Conservation (phyloP, 2,888 invertebrate genomes). For the Caenorhabditis doughertyi region DNA sequence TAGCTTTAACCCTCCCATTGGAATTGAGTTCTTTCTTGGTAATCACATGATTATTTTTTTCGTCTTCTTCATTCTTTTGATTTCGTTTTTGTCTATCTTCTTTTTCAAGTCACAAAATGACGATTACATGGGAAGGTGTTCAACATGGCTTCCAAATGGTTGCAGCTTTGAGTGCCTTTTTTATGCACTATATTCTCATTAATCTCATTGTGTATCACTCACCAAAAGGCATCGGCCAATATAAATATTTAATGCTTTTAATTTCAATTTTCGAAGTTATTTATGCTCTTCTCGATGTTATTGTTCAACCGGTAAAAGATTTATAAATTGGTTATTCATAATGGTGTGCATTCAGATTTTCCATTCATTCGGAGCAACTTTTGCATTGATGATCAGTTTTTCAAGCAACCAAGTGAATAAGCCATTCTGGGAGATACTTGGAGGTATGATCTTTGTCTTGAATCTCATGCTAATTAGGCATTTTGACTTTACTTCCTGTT, state of each 20-base stretch:
- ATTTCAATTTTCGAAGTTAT: conserved; percentile 37
- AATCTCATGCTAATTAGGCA: too few species aligned
- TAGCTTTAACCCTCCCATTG: neutral
- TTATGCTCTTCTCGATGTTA: conserved; percentile 4
- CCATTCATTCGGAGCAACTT: conserved; percentile 41
- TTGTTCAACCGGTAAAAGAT: conserved; percentile 11
- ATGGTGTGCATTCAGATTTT: conserved; percentile 11
- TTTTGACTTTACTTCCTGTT: too few species aligned
- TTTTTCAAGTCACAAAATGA: neutral
- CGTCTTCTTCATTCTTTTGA: neutral
- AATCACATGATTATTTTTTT: neutral
- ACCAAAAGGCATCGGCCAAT: conserved; percentile 35
- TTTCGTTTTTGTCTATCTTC: neutral
- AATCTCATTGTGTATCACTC: conserved; percentile 22
- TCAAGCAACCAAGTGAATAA: neutral
- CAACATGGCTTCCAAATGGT: neutral
- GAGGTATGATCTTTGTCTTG: too few species aligned
- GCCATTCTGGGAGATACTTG: conserved; percentile 19
- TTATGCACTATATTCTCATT: neutral
- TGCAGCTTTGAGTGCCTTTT: neutral
- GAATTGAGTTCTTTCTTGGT: neutral
- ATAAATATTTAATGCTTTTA: conserved; percentile 42
- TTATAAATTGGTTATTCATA: neutral
- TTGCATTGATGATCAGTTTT: conserved; percentile 13
- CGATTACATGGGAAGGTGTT: neutral